A percentile compares a stretch with the other conserved stretches of the same genome.
Evolutionary conservation across 1,140 invertebrate species (phyloP).

Genomic region (Pantala flavescens): DNA sequence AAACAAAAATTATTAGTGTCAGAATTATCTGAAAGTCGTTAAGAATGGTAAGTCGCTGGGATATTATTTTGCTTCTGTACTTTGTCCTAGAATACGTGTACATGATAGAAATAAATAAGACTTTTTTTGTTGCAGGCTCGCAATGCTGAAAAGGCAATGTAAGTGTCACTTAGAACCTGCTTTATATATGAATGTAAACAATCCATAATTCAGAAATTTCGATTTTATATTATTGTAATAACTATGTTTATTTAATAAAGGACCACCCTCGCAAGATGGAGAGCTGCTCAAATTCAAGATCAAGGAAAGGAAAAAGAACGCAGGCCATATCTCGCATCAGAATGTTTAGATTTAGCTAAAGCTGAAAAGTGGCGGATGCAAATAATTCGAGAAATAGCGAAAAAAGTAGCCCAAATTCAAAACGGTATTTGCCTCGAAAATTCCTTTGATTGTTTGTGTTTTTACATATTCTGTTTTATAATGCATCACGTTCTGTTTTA

Average conservation of each 20-base stretch:
- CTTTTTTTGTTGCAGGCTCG: slow-evolving; percentile 50
- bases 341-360: slow-evolving; percentile 79
- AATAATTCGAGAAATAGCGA: slow-evolving; percentile 92
- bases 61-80: too few relatives aligned
- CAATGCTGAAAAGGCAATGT: slow-evolving; percentile 79
- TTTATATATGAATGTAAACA: slow-evolving; percentile 6
- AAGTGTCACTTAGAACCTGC: slow-evolving; percentile 37
- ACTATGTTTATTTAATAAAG: slow-evolving; percentile 37
- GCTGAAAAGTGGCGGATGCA: slow-evolving; percentile 93
- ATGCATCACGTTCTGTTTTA: slow-evolving; percentile 30
- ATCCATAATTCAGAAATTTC: too few relatives aligned
- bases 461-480: background rate
- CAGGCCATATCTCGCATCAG: slow-evolving; percentile 84
- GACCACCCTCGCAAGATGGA: slow-evolving; percentile 91
- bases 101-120: too few relatives aligned
- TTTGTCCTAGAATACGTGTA: too few relatives aligned
- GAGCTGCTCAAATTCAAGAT: slow-evolving; percentile 83
- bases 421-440: slow-evolving; percentile 52
- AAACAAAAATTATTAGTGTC: too few relatives aligned
- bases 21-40: too few relatives aligned
- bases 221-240: too few relatives aligned
- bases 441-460: slow-evolving; percentile 8
- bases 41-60: too few relatives aligned
- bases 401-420: slow-evolving; percentile 99
- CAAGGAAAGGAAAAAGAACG: slow-evolving; percentile 62